Conservation (phyloP, 1,140 invertebrate species). For the Cephus cinctus region DNA sequence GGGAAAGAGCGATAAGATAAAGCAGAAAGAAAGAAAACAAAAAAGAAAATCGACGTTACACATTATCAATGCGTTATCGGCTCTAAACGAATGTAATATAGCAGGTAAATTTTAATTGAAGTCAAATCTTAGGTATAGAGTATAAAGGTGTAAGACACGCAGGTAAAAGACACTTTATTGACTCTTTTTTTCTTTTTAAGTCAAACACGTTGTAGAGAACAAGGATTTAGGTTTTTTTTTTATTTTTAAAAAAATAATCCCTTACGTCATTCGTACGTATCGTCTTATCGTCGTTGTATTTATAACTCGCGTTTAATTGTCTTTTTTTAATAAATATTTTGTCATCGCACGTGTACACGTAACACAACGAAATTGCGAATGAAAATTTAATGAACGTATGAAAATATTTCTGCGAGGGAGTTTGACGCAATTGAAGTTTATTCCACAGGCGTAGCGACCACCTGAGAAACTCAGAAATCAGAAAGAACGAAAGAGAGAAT, state of each 20-base stretch:
- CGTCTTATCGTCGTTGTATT: not conserved
- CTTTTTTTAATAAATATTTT: not conserved
- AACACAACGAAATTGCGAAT: not conserved
- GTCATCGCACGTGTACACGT: no score
- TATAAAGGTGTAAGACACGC: not conserved
- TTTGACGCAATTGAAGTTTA: conserved; percentile 43
- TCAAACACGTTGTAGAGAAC: not conserved
- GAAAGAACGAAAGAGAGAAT: conserved; percentile 39
- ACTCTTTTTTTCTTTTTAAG: not conserved
- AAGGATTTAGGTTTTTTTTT: not conserved
- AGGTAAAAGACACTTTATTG: not conserved
- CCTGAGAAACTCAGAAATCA: conserved; percentile 42
- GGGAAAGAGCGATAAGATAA: conserved; percentile 22
- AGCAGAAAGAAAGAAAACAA: not conserved
- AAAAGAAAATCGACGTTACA: not conserved
- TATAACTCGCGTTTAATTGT: not conserved
- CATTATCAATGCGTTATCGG: not conserved
- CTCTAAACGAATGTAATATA: not conserved
- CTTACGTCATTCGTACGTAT: no score
- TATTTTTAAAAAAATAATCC: no score
- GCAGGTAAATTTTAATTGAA: not conserved
- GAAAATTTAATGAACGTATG: not conserved
- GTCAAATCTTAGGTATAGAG: not conserved
- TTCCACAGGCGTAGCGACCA: conserved; percentile 48
- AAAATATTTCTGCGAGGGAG: conserved; percentile 2